Percentiles rank a stretch among this genome's conserved stretches.
Conservation (phyloP, 2,797 vertebrate genomes). For the Typhlichthys subterraneus region DNA sequence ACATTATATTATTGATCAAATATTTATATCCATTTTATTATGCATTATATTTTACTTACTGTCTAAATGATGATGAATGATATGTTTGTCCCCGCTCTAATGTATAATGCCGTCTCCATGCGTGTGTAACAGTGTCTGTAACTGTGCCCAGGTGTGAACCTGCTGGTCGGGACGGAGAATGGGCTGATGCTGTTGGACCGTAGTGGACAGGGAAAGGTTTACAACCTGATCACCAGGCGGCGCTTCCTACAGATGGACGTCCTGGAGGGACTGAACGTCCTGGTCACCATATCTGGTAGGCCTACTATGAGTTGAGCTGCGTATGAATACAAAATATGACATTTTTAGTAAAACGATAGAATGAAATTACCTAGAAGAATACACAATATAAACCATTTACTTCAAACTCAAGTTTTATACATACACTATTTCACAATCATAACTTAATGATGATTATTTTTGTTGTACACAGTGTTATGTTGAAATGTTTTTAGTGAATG, state of each 20-base stretch:
- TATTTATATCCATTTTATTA: too few relatives aligned
- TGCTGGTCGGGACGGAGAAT: conserved; percentile 95
- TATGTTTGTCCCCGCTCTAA: too few relatives aligned
- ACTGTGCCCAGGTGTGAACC: conserved; percentile 86
- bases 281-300: conserved; percentile 96
- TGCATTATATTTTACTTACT: too few relatives aligned
- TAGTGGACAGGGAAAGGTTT: conserved; percentile 98
- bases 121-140: neutral
- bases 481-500: too few relatives aligned
- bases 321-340: neutral
- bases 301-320: neutral
- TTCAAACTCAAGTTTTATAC: neutral
- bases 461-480: too few relatives aligned
- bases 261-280: conserved; percentile 94
- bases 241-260: conserved; percentile 98
- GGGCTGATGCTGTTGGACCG: conserved; percentile 96
- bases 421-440: neutral
- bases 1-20: too few relatives aligned
- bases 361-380: neutral
- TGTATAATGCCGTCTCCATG: too few relatives aligned
- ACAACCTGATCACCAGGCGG: conserved; percentile 94
- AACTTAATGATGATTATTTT: too few relatives aligned
- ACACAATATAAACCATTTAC: neutral
- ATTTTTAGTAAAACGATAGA: neutral
- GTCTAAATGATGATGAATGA: too few relatives aligned